Conservation (phyloP, 2,888 invertebrate species). For the Autographa pulchrina region DNA sequence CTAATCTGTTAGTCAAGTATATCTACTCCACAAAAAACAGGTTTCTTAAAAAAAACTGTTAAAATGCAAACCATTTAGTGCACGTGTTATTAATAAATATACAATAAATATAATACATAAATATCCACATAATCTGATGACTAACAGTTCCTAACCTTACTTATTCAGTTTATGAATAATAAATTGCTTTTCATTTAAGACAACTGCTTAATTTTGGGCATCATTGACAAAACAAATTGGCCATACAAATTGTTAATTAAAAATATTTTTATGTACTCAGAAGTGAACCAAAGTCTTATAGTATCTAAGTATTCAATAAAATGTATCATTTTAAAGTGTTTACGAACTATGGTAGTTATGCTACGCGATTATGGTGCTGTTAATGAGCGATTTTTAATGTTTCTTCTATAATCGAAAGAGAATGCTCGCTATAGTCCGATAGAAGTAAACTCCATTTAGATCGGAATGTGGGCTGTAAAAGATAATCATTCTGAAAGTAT, state of each 20-base stretch:
- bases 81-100: too few species aligned
- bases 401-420: conserved; percentile 4
- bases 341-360: not conserved
- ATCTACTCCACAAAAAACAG: too few species aligned
- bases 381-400: conserved; percentile 1
- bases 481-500: not conserved
- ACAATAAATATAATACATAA: too few species aligned
- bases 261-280: not conserved
- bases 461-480: not conserved
- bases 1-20: too few species aligned
- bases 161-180: not conserved
- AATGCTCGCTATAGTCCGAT: not conserved
- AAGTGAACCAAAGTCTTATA: not conserved
- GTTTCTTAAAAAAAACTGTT: too few species aligned
- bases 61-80: too few species aligned
- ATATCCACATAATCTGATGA: too few species aligned
- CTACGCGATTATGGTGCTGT: not conserved
- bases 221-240: conserved; percentile 5
- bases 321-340: not conserved
- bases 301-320: not conserved
- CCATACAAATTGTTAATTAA: not conserved
- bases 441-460: not conserved
- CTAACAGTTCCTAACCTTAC: not conserved
- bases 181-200: conserved; percentile 10
- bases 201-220: conserved; percentile 12